Evolutionary conservation across 2,888 invertebrate genomes (phyloP), one percentile per base, ranked within the genome.

Genomic region (Megalurothrips usitatus): DNA sequence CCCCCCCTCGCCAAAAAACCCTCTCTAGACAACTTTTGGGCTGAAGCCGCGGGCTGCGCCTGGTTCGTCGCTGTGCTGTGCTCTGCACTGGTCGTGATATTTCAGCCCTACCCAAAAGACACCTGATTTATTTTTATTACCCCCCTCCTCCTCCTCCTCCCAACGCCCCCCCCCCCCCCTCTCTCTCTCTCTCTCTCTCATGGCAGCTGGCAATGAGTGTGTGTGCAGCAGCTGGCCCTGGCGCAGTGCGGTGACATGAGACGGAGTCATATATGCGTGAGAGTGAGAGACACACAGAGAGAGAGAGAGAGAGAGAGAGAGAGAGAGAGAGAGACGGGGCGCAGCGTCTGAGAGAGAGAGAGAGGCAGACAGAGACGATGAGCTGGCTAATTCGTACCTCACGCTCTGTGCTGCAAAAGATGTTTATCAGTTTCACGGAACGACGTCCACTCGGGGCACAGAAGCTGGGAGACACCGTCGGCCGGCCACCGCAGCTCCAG

Each of bases 361-460:
- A 19, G 14, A 19, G 58, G 6, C 58, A 19, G 58, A 19, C 14
- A 58, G 19, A 58, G 58, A 58, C 58, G 58, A 58, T 58, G 58
- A 58, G 17, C 58, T 58, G 17, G 58, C 58, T 58, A 58, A 58
- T 58, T 58, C 58, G 58, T 58, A 58, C 58, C 58, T 58, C 58
- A 14, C 58, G 58, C 58, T 58, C 34, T 43, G 34, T 43, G 34
- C 34, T 4, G 58, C 19, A 19, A 58, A 19, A 58, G 58, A 58
- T 58, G 58, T 58, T 43, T 58, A 58, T 58, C 58, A 58, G 19
- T 58, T 58, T 58, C 58, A 19, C 14, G 19, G 58, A 58, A 58
- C 58, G 19, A 52, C 19, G 58, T 43, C 34, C 14, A 58, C 14
- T 6, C 6, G 58, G 6, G 6, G 58, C 58, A 58, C n/a, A 6